phyloP scores from a whole-genome alignment of 2,113 vertebrate species.

The Falco punctatus region DNA sequence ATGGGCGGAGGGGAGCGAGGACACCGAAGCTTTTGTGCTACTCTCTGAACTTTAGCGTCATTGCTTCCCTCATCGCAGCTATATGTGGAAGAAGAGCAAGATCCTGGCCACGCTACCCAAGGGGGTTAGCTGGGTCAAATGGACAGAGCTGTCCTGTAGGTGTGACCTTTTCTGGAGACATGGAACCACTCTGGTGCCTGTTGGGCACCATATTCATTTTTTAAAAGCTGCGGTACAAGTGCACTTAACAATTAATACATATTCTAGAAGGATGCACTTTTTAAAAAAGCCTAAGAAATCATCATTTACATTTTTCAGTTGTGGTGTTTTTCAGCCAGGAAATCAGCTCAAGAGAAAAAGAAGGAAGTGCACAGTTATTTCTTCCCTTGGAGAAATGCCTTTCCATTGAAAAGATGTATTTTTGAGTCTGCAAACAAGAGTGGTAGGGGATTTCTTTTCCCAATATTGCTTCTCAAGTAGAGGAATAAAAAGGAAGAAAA shows the following conservation, averaged over 20 bases:
- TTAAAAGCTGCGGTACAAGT: not conserved
- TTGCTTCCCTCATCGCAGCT: not conserved
- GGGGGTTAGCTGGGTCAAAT: not conserved
- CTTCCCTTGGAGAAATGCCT: not conserved
- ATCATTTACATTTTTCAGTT: not conserved
- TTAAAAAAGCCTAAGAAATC: not conserved
- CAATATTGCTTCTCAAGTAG: not conserved
- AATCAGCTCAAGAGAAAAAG: not conserved
- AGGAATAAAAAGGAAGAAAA: not conserved
- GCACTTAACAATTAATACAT: not conserved
- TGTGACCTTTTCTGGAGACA: not conserved
- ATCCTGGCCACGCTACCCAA: not conserved
- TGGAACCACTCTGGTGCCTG: not conserved
- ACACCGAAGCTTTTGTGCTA: not conserved
- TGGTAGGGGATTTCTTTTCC: not conserved
- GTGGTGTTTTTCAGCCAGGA: not conserved
- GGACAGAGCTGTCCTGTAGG: not conserved
- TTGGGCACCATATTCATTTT: not conserved
- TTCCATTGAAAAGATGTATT: not conserved
- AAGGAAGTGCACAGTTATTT: not conserved
- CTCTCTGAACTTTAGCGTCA: not conserved
- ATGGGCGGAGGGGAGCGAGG: not conserved
- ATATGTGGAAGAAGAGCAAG: accelerated
- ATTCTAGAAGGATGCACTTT: not conserved
- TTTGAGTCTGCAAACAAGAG: not conserved